Evolutionary conservation across 1,140 invertebrate genomes (phyloP).

Genomic region (Cydia amplana): DNA sequence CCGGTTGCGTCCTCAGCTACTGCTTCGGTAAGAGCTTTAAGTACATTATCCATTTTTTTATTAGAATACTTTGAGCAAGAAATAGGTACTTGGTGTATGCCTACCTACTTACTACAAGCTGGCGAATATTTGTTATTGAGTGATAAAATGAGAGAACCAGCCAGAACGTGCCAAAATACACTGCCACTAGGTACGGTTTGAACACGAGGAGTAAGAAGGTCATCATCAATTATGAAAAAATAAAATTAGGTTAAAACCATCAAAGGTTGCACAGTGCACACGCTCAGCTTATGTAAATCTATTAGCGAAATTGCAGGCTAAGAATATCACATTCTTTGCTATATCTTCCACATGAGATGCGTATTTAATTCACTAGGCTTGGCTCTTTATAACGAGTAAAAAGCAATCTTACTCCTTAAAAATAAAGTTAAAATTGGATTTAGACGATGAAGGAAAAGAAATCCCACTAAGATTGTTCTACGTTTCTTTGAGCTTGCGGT

Average conservation of each 20-base stretch:
- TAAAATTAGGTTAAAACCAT: neutral
- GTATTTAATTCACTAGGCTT: neutral
- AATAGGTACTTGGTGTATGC: too few relatives aligned
- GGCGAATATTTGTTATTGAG: too few relatives aligned
- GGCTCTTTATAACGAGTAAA: neutral
- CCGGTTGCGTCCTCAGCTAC: too few relatives aligned
- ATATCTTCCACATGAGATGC: neutral
- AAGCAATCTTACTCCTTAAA: neutral
- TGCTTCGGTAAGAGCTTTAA: too few relatives aligned
- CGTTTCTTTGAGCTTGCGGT: conserved; percentile 15
- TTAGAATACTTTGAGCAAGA: too few relatives aligned
- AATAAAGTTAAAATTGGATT: neutral
- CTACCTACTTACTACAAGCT: too few relatives aligned
- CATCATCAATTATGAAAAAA: neutral
- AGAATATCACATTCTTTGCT: neutral
- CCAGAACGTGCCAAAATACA: too few relatives aligned
- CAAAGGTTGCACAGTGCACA: neutral
- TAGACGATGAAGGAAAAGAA: neutral
- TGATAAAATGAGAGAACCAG: too few relatives aligned
- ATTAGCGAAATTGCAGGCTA: neutral
- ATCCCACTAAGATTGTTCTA: neutral
- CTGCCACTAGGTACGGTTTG: neutral
- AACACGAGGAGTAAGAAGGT: neutral
- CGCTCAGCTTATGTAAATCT: neutral
- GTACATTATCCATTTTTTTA: too few relatives aligned